Base-by-base conservation (phyloP, 2,113 vertebrate genomes). In the Tetrao urogallus region DNA sequence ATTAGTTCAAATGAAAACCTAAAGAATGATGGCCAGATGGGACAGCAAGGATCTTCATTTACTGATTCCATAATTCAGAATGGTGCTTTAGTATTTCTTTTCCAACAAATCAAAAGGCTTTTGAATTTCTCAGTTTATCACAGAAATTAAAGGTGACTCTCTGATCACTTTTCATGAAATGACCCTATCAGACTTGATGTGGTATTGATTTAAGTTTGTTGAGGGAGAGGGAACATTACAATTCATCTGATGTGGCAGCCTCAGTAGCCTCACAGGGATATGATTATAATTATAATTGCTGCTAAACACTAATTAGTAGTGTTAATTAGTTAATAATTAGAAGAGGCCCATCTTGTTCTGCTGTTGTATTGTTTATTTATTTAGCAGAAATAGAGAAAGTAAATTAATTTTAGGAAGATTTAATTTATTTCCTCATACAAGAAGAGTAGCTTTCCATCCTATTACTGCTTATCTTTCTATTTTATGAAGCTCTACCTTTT, bases 321-420 rank as follows among this genome's bases (percentile, higher is more conserved):
- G 85, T 88, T 97, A 97, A 97, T 96, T 96, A 94, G 95, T 89
- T 96, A 94, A 94, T 57, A 80, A 75, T 66, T 72, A 93, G 86
- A 85, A 76, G 82, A 82, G 83, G n/a, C 73, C 57, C 88, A 61
- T 61, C 72, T 88, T 86, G 43, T 92, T 92, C 90, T 86, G 45
- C 64, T 65, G 34, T 88, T 75, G 16, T 79, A 65, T 40, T 91
- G n/a, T 73, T 52, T 91, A 71, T 94, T 89, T 92, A 80, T 92
- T 92, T 89, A 81, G 32, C 17, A 54, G 40, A 84, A 88, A 76
- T 24, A 38, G 24, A 28, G 73, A 86, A 57, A 12, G 14, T n/a
- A 92, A 90, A 92, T 93, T 92, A 88, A 74, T 83, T 40, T 70
- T 25, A 72, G 61, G 27, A 90, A 90, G 74, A 83, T 60, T 75